Base-by-base conservation (phyloP, 2,888 invertebrate genomes). In the Dascillus cervinus region DNA sequence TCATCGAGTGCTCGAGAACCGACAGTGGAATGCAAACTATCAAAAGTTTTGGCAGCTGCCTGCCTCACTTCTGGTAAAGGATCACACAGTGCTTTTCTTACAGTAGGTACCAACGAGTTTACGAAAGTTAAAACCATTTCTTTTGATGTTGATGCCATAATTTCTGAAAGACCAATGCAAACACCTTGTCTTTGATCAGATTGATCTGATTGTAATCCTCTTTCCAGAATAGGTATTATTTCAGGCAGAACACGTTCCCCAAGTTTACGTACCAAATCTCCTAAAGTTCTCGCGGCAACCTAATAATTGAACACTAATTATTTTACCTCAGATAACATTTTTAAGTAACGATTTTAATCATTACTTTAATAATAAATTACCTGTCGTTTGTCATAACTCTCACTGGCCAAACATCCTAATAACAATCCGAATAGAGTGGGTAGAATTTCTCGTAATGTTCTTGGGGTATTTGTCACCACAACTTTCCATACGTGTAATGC, bases 401-500 rank as follows among this genome's bases (percentile, higher is more conserved):
- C 89, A 58, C 92, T 94, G 2, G 97, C 96, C 45, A 98, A 72
- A 65, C 95, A 95, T 27, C 94, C 90, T 31, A 98, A 71, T 39
- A 98, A 68, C 28, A 97, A 70, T 8, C 86, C 78, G 67, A 98
- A 98, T 24, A 98, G 69, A 0, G 94, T 92, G 3, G 94, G 91
- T 44, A 98, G 71, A 53, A 98, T 96, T 73, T 97, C 97, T 39
- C 92, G 75, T 23, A 98, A 70, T 0, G 97, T 97, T 60, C 92
- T 78, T 1, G 97, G 97, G 0, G 97, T 98, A 62, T 98, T 97
- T 1, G 95, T 89, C 1, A 98, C 97, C 1, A 98, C 94, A 46
- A 97, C 90, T 72, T 98, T 98, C 98, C 98, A 98, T 0, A 98
- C 97, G 63, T 98, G 98, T 33, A 96, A 74, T 4, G 98, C 95